Evolutionary conservation across 2,888 invertebrate genomes (phyloP).

Genomic region (Cotesia congregata): DNA sequence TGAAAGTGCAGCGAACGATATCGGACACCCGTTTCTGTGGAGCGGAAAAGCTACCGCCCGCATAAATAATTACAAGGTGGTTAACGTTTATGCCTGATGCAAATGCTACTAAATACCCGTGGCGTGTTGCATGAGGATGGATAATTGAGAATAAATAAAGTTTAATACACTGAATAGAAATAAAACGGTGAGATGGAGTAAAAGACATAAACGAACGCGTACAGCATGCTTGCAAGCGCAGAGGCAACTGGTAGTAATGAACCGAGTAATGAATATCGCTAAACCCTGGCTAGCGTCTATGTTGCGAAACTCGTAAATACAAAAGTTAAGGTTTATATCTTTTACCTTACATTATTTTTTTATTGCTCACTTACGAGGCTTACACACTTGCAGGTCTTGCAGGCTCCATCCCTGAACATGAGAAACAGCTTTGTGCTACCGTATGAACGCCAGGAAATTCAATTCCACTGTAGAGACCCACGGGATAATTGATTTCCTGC

Average conservation of each 20-base stretch:
- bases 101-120: constrained; percentile 12
- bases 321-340: constrained; percentile 36
- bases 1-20: no score
- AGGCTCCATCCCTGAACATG: constrained; percentile 38
- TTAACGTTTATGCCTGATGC: neutral
- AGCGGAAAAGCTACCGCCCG: neutral
- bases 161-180: neutral
- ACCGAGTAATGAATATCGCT: constrained; percentile 58
- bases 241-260: constrained; percentile 53
- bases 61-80: constrained; percentile 8
- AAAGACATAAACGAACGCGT: no score
- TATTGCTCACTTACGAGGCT: constrained; percentile 37
- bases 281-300: constrained; percentile 53
- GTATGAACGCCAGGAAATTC: constrained; percentile 49
- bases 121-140: neutral
- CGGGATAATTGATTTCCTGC: constrained; percentile 31
- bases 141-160: constrained; percentile 7
- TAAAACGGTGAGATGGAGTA: neutral
- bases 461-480: constrained; percentile 24
- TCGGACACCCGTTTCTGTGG: neutral
- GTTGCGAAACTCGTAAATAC: constrained; percentile 53
- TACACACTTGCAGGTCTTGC: constrained; percentile 42
- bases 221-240: neutral
- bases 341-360: constrained; percentile 22
- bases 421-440: constrained; percentile 44